Evolutionary conservation across 2,113 vertebrate species (phyloP), one percentile per base, ranked within the genome.

Genomic region (Leptocoma aspasia): DNA sequence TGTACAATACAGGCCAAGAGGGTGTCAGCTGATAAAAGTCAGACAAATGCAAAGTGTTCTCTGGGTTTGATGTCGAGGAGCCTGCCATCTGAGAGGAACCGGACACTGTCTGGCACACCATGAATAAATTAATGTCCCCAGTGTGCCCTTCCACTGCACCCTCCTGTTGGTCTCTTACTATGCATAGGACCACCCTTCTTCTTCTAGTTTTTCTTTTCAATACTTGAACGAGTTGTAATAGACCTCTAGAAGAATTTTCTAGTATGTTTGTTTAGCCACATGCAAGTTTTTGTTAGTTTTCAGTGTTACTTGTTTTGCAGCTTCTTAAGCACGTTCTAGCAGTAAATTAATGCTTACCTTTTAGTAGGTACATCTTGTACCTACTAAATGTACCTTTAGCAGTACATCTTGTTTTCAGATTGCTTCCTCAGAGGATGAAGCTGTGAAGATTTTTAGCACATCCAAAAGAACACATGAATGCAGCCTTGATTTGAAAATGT

Each of bases 11-110:
- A 71, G 44, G 72, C 86, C 65, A 71, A 83, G 86, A 82, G 49
- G 52, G 91, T 96, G 94, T 84, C 60, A 66, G 61, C 72, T 95
- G 96, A 97, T 86, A 92, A 94, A 84, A 94, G 77, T 61, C 91
- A 95, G 94, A 63, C 64, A 59, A 42, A 75, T 68, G 72, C 35
- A 33, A 86, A 88, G 69, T 75, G 86, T 89, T 68, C 26, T 64
- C 44, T 82, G 72, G 42, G 53, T 89, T 68, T 84, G 68, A 39
- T 19, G 23, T 81, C 3, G 24, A 73, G 77, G 39, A 96, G 69
- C 52, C 50, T 72, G 59, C 45, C 44, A 19, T 30, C 16, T 0
- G 0, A 89, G 86, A 75, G 76, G 47, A 73, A 18, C 35, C 0
- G 3, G 68, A 52, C 64, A 6, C 77, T 77, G 56, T 88, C 66